Base-by-base conservation (phyloP, 2,888 invertebrate genomes). In the Drosophila macrospina region DNA sequence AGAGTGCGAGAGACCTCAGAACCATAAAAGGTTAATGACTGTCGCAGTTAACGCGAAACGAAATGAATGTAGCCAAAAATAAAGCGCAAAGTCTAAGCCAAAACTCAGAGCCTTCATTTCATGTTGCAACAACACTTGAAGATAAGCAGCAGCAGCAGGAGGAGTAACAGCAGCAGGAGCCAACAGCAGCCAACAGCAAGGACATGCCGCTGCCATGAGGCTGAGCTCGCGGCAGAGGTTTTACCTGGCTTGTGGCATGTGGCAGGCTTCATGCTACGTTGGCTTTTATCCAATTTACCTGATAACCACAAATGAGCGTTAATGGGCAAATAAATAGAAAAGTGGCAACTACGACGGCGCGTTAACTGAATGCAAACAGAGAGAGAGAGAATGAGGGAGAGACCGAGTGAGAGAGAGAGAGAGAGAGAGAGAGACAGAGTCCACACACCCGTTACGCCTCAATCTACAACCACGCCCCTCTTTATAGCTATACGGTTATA, bases 211-310 rank as follows among this genome's bases (percentile, higher is more conserved):
- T 36, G 61, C 30, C 37, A n/a, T 15, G 28, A 51, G 51, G 30
- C 37, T 13, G 32, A 15, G 51, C 39, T 52, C 41, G 47, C 20
- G 39, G 50, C 63, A 36, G 61, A 8, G 65, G 36, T 28, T 63
- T 34, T 60, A 60, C 60, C 52, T 65, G 66, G 48, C 65, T 34
- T 60, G 37, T 60, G 37, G 48, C 47, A 41, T 69, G 78, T 63
- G 59, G 62, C 73, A 39, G 62, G 67, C 77, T 86, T 85, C 88
- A 85, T 88, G 85, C 82, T 75, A 85, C 83, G 85, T 83, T 85
- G 88, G 86, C 88, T 85, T 85, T 88, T 88, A 85, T 85, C 85
- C 85, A 85, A 85, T 85, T 85, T 88, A 85, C 86, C 88, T 85
- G 85, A 85, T 85, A 85, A 85, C 85, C 88, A 74, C 85, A 85